Conservation (phyloP, 2,888 invertebrate genomes). For the Arrhopalites spinosus region DNA sequence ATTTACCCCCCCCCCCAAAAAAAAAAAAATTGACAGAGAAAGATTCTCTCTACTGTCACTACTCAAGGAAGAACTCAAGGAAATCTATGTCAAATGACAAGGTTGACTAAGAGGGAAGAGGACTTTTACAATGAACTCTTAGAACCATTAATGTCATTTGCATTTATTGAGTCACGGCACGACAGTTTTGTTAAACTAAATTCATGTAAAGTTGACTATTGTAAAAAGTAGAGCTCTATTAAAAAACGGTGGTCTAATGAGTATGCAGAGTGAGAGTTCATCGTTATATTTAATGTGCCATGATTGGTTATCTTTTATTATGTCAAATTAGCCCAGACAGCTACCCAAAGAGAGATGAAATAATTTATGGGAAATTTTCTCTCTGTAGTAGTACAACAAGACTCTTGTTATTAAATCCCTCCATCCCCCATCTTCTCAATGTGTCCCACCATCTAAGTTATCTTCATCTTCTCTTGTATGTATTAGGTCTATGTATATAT, state of each 20-base stretch:
- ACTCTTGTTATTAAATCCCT: neutral
- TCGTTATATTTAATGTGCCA: constrained; percentile 37
- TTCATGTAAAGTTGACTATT: neutral
- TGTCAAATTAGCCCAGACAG: constrained; percentile 39
- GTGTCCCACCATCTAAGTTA: too few species aligned
- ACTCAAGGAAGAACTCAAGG: too few species aligned
- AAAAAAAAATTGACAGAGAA: too few species aligned
- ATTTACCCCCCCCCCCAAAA: too few species aligned
- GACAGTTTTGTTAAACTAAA: constrained; percentile 12
- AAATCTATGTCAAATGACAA: too few species aligned
- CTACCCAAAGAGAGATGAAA: constrained; percentile 28
- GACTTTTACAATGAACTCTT: constrained; percentile 26
- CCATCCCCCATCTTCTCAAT: neutral
- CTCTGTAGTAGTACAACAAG: too few species aligned
- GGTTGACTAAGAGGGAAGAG: too few species aligned
- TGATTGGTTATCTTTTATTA: constrained; percentile 39
- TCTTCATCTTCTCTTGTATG: too few species aligned
- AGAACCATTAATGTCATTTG: constrained; percentile 38
- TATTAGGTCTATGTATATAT: too few species aligned
- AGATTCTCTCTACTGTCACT: too few species aligned
- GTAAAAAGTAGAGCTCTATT: neutral
- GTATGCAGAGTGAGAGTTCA: constrained; percentile 29
- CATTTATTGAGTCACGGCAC: constrained; percentile 43
- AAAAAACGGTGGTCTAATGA: neutral
- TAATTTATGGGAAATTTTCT: constrained; percentile 32